Base-by-base conservation (phyloP, 2,797 vertebrate genomes). In the Sebastes melanostomus region DNA sequence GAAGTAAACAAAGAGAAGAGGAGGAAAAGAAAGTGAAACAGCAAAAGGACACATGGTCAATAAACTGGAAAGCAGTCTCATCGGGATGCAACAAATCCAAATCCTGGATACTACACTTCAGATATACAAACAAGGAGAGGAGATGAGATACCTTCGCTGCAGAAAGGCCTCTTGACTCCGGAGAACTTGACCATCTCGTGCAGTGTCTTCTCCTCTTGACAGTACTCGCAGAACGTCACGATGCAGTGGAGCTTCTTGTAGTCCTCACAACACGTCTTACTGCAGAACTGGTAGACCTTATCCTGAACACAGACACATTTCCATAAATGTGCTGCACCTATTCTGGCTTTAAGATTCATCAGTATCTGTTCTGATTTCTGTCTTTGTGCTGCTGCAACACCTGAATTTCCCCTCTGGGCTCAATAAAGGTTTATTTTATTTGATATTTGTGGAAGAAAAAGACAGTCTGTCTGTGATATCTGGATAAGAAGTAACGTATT, bases 221-320 rank as follows among this genome's bases (percentile, higher is more conserved):
- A 99, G 93, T 97, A 97, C 94, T 99, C 98, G 71, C 98, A 99
- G 93, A 97, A 97, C 0, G 97, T 99, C 87, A 99, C 98, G 71
- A 99, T 98, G 92, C 98, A 99, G 88, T 99, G 98, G 38, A 99
- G 96, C 90, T 99, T 99, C 95, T 99, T 99, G 94, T 98, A 99
- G 92, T 99, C 98, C 89, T 98, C 98, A 85, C 98, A 98, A 92
- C 98, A 99, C 12, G 95, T 93, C 93, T 96, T 98, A 92, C 98
- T 98, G 93, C 98, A 99, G 95, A 99, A 99, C 92, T 99, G 98
- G 95, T 97, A 96, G 12, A 98, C 96, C 88, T 98, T 99, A 88
- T 97, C 98, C 98, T 99, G 95, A 86, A 93, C 9, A 63, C n/a
- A 73, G 3, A 76, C 27, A 87, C 52, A 73, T 12, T 36, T 1